These are phyloP conservation scores for Leucophora obtusa DNA, from an alignment of 2,888 invertebrate genomes.

Conservation along the genomic window DNA sequence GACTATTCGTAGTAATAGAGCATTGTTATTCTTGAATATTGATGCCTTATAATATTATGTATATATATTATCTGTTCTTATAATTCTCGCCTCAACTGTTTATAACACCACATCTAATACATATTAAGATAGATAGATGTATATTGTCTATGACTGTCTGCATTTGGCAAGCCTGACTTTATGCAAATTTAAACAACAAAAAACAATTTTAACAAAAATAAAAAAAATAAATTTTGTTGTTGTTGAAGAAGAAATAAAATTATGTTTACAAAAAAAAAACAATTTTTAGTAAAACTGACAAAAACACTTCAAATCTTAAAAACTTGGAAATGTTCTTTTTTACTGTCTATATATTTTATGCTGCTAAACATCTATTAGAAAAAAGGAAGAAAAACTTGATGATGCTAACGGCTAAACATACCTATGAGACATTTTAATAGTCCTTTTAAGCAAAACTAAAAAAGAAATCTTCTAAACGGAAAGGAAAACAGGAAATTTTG, in stretches of 20 bases:
- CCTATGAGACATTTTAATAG: slow-evolving; percentile 63
- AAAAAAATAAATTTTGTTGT: slow-evolving; percentile 23
- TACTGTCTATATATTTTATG: not conserved
- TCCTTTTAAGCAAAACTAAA: slow-evolving; percentile 49
- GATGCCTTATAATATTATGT: not conserved
- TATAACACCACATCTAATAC: slow-evolving; percentile 9
- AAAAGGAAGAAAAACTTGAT: slow-evolving; percentile 37
- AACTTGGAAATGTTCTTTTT: slow-evolving; percentile 52
- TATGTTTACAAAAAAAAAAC: slow-evolving; percentile 29
- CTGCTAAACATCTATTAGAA: slow-evolving; percentile 20
- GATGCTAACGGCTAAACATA: slow-evolving; percentile 61
- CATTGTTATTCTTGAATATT: too few species aligned
- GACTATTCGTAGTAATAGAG: too few species aligned
- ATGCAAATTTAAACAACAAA: slow-evolving; percentile 50
- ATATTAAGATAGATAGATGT: slow-evolving; percentile 48
- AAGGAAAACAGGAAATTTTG: slow-evolving; percentile 53
- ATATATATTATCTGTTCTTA: not conserved
- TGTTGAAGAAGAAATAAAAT: slow-evolving; percentile 50
- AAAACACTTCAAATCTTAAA: slow-evolving; percentile 61
- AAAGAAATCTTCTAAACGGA: slow-evolving; percentile 43
- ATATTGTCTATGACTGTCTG: slow-evolving; percentile 48
- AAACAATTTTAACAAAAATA: slow-evolving; percentile 27
- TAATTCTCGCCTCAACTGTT: slow-evolving; percentile 15
- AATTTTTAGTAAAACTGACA: slow-evolving; percentile 54
- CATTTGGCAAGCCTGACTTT: slow-evolving; percentile 58